These are phyloP conservation scores for Octopus sinensis DNA, from an alignment of 1,140 invertebrate species.

Conservation along the genomic window DNA sequence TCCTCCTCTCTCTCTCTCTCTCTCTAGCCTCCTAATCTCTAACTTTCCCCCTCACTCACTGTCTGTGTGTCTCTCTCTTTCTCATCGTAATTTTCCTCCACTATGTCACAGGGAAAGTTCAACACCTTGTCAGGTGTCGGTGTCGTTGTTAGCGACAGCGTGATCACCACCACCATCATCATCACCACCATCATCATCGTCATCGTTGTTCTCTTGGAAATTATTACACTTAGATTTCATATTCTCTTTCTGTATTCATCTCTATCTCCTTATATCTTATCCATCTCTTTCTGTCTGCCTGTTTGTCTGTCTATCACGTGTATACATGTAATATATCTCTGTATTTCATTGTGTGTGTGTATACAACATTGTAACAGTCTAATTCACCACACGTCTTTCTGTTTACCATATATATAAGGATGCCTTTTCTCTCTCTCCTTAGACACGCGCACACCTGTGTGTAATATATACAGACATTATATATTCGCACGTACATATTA, in stretches of 20 bases:
- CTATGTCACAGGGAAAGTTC: too few species aligned
- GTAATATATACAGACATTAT: too few species aligned
- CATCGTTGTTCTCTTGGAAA: not conserved
- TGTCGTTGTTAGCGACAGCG: too few species aligned
- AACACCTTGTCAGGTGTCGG: too few species aligned
- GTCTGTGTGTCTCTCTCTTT: not conserved
- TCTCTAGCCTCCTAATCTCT: not conserved
- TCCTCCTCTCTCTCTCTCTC: not conserved
- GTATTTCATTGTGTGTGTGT: too few species aligned
- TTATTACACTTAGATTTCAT: not conserved
- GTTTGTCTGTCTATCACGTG: constrained; percentile 6
- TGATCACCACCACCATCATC: constrained; percentile 14
- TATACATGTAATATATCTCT: not conserved
- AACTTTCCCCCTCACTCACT: not conserved
- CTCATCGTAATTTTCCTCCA: not conserved
- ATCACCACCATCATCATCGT: constrained; percentile 15
- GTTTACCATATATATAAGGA: too few species aligned
- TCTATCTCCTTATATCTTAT: constrained; percentile 4
- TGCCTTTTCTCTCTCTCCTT: too few species aligned
- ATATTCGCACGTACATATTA: too few species aligned
- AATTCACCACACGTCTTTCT: too few species aligned
- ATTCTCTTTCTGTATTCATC: not conserved
- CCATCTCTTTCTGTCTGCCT: not conserved
- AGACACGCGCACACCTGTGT: too few species aligned
- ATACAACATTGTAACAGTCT: too few species aligned